Evolutionary conservation across 2,888 invertebrate species (phyloP).

Genomic region (Amblyjoppa fuscipennis): DNA sequence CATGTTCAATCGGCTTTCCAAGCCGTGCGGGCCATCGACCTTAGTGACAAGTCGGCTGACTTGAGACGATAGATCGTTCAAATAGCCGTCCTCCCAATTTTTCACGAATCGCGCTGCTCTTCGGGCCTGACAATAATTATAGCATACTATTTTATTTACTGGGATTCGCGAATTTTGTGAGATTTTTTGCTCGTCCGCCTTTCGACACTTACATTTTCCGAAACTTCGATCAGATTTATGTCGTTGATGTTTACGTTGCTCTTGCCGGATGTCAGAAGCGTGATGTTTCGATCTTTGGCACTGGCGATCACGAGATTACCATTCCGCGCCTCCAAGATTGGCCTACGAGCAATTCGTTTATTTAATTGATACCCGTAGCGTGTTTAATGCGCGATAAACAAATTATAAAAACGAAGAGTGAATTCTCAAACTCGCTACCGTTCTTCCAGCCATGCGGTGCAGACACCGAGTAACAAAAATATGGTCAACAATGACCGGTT

Average conservation of each 20-base stretch:
- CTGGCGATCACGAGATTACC: slow-evolving; percentile 94
- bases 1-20: slow-evolving; percentile 75
- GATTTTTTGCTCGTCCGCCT: slow-evolving; percentile 56
- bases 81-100: slow-evolving; percentile 78
- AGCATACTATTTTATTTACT: slow-evolving; percentile 28
- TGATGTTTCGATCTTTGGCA: slow-evolving; percentile 92
- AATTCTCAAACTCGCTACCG: slow-evolving; percentile 72
- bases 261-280: slow-evolving; percentile 89
- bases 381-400: slow-evolving; percentile 4
- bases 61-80: slow-evolving; percentile 76
- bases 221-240: slow-evolving; percentile 88
- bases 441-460: slow-evolving; percentile 79
- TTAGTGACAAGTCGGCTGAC: slow-evolving; percentile 56
- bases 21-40: slow-evolving; percentile 80
- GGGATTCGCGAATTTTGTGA: background rate
- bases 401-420: background rate
- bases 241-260: slow-evolving; percentile 91
- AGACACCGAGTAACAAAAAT: slow-evolving; percentile 70
- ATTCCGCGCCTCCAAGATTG: slow-evolving; percentile 89
- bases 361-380: slow-evolving; percentile 6
- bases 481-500: slow-evolving; percentile 71
- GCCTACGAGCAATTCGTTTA: slow-evolving; percentile 85
- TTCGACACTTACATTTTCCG: slow-evolving; percentile 86
- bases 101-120: slow-evolving; percentile 84
- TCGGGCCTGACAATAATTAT: slow-evolving; percentile 81